Evolutionary conservation across 2,113 vertebrate genomes (phyloP).

Genomic region (Nothobranchius furzeri): DNA sequence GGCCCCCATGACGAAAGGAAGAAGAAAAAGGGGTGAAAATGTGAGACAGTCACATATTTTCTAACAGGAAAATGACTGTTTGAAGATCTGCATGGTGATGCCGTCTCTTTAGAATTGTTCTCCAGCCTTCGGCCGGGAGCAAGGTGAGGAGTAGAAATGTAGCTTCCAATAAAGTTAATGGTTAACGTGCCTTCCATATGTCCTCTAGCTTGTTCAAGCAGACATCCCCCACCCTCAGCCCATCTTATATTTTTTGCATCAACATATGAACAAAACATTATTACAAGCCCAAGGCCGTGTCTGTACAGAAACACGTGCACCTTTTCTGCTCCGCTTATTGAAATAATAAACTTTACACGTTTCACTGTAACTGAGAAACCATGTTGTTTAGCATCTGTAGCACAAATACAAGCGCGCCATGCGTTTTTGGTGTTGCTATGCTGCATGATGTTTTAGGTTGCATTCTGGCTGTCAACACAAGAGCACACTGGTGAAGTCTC

Average conservation of each 20-base stretch:
- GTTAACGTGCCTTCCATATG: slow-evolving; percentile 16
- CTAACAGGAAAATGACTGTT: slow-evolving; percentile 57
- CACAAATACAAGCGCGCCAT: too few species aligned
- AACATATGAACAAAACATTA: neutral
- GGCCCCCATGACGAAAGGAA: slow-evolving; percentile 16
- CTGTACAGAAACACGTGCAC: too few species aligned
- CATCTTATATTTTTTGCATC: neutral
- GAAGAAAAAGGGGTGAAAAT: slow-evolving; percentile 16
- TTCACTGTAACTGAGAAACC: too few species aligned
- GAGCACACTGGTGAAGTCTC: too few species aligned
- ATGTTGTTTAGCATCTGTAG: too few species aligned
- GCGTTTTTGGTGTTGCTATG: too few species aligned
- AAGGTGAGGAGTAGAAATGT: slow-evolving; percentile 32
- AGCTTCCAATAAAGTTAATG: slow-evolving; percentile 29
- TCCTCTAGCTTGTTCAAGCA: neutral
- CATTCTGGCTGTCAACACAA: too few species aligned
- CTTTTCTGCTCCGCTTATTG: too few species aligned
- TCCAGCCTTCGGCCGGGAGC: slow-evolving; percentile 31
- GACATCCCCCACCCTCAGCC: neutral
- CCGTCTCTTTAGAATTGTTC: slow-evolving; percentile 41
- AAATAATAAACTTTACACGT: too few species aligned
- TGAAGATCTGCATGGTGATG: slow-evolving; percentile 58
- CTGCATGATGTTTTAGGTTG: too few species aligned
- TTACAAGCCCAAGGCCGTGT: neutral
- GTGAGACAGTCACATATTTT: slow-evolving; percentile 41